A percentile compares a stretch with the other conserved stretches of the same genome.
These are phyloP conservation scores for Plectrocnemia conspersa DNA, from an alignment of 1,140 invertebrate species.

Conservation along the genomic window DNA sequence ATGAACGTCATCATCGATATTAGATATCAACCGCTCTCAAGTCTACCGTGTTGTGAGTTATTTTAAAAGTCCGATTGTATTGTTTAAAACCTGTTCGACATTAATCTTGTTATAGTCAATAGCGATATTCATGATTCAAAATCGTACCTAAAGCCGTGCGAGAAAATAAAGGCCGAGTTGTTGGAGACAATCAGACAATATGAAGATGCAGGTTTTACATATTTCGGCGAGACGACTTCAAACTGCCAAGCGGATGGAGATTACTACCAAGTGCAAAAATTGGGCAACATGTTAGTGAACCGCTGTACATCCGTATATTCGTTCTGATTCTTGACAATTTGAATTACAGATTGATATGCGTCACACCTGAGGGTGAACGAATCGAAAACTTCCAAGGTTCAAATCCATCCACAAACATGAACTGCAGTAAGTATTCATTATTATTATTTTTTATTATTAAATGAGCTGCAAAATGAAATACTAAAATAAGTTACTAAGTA, in stretches of 20 bases:
- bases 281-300: too few relatives aligned
- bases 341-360: slow-evolving; percentile 49
- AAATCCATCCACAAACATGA: slow-evolving; percentile 46
- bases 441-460: too few relatives aligned
- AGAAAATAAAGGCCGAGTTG: slow-evolving; percentile 41
- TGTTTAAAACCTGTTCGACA: too few relatives aligned
- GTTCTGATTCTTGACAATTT: slow-evolving; percentile 13
- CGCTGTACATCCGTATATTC: too few relatives aligned
- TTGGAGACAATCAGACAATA: slow-evolving; percentile 40
- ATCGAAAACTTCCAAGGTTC: slow-evolving; percentile 45
- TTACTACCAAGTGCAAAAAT: slow-evolving; percentile 40
- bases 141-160: slow-evolving; percentile 49
- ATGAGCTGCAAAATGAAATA: too few relatives aligned
- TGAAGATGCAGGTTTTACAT: slow-evolving; percentile 40
- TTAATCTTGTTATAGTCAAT: slow-evolving; percentile 26
- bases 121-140: slow-evolving; percentile 14
- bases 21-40: slow-evolving; percentile 40
- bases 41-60: slow-evolving; percentile 54
- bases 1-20: slow-evolving; percentile 40
- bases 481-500: too few relatives aligned
- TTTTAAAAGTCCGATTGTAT: too few relatives aligned
- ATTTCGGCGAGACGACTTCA: slow-evolving; percentile 41
- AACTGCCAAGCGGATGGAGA: slow-evolving; percentile 55
- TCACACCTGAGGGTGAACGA: slow-evolving; percentile 46
- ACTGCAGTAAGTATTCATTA: slow-evolving; percentile 53